Conservation (phyloP, 2,797 vertebrate species). For the Loris lydekkerianus region DNA sequence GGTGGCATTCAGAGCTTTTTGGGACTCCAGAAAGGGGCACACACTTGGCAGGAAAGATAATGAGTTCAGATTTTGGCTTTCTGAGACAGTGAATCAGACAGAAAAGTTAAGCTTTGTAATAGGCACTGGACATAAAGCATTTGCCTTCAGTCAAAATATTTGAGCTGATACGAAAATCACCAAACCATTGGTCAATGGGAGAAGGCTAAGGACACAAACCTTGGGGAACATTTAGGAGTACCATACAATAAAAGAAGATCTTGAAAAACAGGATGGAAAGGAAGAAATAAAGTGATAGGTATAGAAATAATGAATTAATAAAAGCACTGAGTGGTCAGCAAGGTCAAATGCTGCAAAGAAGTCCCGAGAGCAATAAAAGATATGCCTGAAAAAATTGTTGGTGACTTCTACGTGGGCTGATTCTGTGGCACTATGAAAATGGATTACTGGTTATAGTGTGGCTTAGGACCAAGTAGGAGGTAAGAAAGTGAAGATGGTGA, state of each 20-base stretch:
- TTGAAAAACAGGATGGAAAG: neutral
- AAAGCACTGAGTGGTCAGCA: neutral
- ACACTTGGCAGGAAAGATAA: neutral
- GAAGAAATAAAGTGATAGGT: neutral
- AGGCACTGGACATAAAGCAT: neutral
- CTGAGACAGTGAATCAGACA: neutral
- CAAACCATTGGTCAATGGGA: neutral
- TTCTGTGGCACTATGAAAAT: neutral
- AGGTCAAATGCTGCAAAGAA: neutral
- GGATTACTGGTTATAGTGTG: neutral
- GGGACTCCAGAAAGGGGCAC: neutral
- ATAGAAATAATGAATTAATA: neutral
- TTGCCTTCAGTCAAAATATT: neutral
- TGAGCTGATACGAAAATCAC: neutral
- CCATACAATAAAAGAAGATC: neutral
- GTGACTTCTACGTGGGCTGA: neutral
- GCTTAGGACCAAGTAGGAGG: neutral
- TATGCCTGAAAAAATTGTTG: neutral
- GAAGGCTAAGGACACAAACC: neutral
- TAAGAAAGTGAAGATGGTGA: neutral
- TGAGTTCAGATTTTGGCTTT: neutral
- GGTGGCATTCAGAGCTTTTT: neutral
- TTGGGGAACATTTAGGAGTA: neutral
- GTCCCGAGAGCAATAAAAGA: neutral
- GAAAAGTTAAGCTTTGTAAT: neutral